Percentiles rank a stretch among this genome's conserved stretches.
phyloP scores from a whole-genome alignment of 1,140 invertebrate species.

The Sycophaga agraensis region DNA sequence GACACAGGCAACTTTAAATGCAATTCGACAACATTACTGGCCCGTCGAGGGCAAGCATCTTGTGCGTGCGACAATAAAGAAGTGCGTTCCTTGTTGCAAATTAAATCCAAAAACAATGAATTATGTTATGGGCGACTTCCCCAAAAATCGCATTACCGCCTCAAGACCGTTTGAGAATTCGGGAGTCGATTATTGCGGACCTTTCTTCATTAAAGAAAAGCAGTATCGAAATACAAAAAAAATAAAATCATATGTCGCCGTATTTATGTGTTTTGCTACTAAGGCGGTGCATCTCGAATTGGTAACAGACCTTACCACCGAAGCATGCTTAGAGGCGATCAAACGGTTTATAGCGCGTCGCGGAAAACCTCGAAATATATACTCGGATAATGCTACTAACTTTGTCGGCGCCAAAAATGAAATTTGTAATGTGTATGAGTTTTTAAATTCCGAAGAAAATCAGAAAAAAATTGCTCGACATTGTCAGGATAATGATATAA shows the following conservation, averaged over 20 bases:
- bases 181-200: too few species aligned
- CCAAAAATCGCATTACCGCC: not conserved
- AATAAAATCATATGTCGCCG: too few species aligned
- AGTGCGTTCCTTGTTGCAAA: too few species aligned
- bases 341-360: not conserved
- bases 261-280: too few species aligned
- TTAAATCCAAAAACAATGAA: not conserved
- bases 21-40: constrained; percentile 4
- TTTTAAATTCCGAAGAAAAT: not conserved
- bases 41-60: not conserved
- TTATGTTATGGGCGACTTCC: constrained; percentile 13
- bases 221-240: not conserved
- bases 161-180: too few species aligned
- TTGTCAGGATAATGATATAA: not conserved
- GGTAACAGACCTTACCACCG: constrained; percentile 31
- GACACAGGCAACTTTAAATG: constrained; percentile 1
- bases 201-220: constrained; percentile 12
- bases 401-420: constrained; percentile 9
- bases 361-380: not conserved
- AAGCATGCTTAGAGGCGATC: constrained; percentile 16
- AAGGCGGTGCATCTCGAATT: too few species aligned
- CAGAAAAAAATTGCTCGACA: too few species aligned
- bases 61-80: too few species aligned
- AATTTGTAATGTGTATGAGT: not conserved
- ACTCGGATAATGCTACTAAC: not conserved